A percentile compares a stretch with the other conserved stretches of the same genome.
Evolutionary conservation across 2,888 invertebrate genomes (phyloP).

Genomic region (Tipula unca): DNA sequence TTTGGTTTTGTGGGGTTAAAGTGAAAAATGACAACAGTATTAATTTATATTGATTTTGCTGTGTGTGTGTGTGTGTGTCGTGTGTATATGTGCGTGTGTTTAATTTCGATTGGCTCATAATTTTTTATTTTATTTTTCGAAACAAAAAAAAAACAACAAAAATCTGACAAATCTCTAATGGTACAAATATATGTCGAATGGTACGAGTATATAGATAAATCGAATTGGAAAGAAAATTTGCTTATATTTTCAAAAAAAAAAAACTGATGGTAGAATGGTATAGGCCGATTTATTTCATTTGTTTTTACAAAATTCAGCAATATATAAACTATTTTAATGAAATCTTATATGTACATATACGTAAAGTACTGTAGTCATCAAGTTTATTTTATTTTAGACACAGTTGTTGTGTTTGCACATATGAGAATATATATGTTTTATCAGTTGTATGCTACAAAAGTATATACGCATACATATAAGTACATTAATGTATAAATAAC

Average conservation of each 20-base stretch:
- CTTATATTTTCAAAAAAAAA: conserved; percentile 2
- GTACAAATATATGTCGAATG: background rate
- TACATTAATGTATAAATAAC: background rate
- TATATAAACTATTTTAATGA: background rate
- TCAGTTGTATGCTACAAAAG: background rate
- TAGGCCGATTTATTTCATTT: background rate
- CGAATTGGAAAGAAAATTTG: background rate
- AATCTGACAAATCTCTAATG: background rate
- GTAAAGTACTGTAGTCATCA: background rate
- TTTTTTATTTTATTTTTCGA: background rate
- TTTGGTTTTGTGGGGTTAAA: background rate
- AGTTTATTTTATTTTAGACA: background rate
- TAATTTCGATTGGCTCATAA: background rate
- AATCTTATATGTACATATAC: background rate
- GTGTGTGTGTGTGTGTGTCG: background rate
- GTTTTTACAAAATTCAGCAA: background rate
- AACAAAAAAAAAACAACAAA: background rate
- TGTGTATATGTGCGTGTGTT: too few species aligned
- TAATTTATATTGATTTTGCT: background rate
- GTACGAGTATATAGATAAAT: background rate
- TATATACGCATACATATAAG: background rate
- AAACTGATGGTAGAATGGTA: background rate
- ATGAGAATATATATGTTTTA: background rate
- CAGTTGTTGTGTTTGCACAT: background rate
- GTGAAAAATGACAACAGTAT: background rate